Percentiles rank a stretch among this genome's conserved stretches.
Evolutionary conservation across 2,113 vertebrate genomes (phyloP).

Genomic region (Syrmaticus mikado): DNA sequence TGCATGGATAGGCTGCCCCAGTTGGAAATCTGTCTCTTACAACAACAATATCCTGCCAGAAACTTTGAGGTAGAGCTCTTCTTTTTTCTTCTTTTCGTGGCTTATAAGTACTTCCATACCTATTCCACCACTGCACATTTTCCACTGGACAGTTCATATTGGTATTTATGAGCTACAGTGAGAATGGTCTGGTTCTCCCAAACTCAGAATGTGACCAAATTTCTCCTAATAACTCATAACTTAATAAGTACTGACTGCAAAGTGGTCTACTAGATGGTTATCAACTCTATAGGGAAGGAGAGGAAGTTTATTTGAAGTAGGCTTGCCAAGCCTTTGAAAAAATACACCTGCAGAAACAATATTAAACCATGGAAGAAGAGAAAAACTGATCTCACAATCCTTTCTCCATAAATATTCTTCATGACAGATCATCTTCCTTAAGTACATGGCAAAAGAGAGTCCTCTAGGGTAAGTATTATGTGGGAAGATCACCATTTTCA

Average conservation of each 20-base stretch:
- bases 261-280: background rate
- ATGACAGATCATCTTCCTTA: fast-evolving
- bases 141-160: background rate
- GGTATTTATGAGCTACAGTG: background rate
- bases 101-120: background rate
- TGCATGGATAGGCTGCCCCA: background rate
- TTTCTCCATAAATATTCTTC: background rate
- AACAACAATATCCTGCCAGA: background rate
- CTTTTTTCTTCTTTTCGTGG: background rate
- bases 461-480: background rate
- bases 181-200: background rate
- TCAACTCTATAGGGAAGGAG: background rate
- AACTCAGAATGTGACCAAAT: background rate
- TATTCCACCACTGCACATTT: background rate
- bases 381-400: background rate
- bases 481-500: background rate
- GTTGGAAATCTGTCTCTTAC: background rate
- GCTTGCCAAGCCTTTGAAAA: background rate
- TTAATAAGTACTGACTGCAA: background rate
- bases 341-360: background rate
- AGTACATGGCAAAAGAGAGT: background rate
- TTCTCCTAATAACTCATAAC: background rate
- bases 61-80: background rate
- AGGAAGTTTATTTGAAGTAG: background rate
- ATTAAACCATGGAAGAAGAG: background rate